Evolutionary conservation across 2,888 invertebrate species (phyloP).

Genomic region (Melolontha melolontha): DNA sequence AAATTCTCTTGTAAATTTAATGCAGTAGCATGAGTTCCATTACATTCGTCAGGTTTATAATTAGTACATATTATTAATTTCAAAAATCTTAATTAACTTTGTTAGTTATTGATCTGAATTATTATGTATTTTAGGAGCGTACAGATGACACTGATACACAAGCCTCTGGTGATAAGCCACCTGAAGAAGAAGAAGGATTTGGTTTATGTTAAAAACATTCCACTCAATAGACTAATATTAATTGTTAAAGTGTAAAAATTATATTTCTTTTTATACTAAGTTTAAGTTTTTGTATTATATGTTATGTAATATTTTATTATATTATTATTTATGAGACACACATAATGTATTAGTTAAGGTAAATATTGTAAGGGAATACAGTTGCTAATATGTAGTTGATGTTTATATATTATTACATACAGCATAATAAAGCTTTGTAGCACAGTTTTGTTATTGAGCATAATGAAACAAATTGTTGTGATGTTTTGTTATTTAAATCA

Average conservation of each 20-base stretch:
- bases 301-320: constrained; percentile 9
- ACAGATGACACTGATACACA: constrained; percentile 37
- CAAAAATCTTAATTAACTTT: no score
- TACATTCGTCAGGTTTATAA: no score
- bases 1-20: no score
- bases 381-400: no score
- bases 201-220: constrained; percentile 53
- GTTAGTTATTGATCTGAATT: no score
- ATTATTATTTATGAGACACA: constrained; percentile 6
- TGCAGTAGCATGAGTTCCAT: no score
- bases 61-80: no score
- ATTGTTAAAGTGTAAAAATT: constrained; percentile 11
- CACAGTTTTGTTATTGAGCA: no score
- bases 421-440: no score
- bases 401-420: no score
- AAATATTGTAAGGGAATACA: neutral
- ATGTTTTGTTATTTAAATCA: no score
- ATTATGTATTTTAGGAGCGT: constrained; percentile 40
- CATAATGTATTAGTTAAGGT: neutral
- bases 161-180: constrained; percentile 51
- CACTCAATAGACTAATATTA: constrained; percentile 6
- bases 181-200: constrained; percentile 53
- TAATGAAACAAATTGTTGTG: no score
- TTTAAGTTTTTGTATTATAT: constrained; percentile 18
- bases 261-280: constrained; percentile 7